Evolutionary conservation across 2,113 vertebrate species (phyloP).

Genomic region (Cryptotis parvus): DNA sequence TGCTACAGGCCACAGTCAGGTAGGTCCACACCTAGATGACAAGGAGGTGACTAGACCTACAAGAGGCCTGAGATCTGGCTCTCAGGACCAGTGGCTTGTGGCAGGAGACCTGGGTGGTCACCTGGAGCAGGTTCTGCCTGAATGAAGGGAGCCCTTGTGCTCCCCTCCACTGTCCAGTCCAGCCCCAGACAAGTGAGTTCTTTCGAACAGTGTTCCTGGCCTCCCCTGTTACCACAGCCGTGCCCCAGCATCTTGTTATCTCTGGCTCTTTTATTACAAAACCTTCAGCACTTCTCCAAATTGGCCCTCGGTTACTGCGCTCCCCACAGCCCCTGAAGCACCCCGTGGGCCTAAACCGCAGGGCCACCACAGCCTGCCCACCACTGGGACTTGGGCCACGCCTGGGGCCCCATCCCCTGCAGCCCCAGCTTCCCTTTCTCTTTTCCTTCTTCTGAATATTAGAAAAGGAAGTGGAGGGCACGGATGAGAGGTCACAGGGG

Average conservation of each 20-base stretch:
- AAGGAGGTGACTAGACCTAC: not conserved
- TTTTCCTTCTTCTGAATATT: constrained; percentile 49
- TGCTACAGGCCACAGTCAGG: not conserved
- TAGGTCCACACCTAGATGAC: not conserved
- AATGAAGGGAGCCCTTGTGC: not conserved
- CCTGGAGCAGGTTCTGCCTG: not conserved
- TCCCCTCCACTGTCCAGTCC: not conserved
- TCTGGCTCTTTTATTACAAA: constrained; percentile 33
- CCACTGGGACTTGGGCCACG: constrained; percentile 67
- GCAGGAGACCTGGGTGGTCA: accelerated
- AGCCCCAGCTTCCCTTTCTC: constrained; percentile 50
- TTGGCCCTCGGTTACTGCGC: constrained; percentile 31
- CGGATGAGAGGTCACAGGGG: not conserved
- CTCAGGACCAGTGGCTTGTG: not conserved
- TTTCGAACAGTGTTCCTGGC: not conserved
- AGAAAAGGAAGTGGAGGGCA: not conserved
- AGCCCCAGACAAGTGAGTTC: not conserved
- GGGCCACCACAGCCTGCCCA: constrained; percentile 70
- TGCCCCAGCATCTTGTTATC: not conserved
- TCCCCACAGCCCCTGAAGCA: constrained; percentile 54
- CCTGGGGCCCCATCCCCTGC: not conserved
- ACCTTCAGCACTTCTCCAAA: constrained; percentile 59
- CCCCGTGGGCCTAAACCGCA: constrained; percentile 74
- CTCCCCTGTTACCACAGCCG: accelerated
- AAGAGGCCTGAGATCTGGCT: not conserved